Conservation (phyloP, 2,888 invertebrate genomes). For the Polydesmus complanatus region DNA sequence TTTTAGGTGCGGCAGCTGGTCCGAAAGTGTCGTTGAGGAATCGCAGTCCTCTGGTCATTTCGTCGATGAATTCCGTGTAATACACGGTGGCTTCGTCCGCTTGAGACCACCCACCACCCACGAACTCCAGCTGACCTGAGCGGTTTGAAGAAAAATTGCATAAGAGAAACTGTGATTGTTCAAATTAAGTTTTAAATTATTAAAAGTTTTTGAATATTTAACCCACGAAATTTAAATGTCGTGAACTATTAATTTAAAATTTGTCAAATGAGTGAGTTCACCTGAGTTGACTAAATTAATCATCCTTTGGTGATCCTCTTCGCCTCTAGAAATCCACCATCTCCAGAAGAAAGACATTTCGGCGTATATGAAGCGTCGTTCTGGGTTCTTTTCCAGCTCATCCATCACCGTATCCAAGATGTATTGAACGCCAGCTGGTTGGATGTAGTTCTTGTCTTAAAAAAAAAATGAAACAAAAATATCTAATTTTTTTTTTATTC, state of each 20-base stretch:
- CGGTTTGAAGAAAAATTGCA: too few species aligned
- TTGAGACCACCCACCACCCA: constrained; percentile 28
- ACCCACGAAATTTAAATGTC: neutral
- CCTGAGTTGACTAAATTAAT: constrained; percentile 46
- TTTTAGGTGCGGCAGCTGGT: constrained; percentile 55
- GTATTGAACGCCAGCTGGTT: constrained; percentile 74
- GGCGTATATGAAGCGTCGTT: constrained; percentile 67
- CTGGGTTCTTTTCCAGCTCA: constrained; percentile 53
- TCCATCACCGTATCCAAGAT: constrained; percentile 74
- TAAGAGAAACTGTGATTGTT: neutral
- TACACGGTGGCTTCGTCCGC: constrained; percentile 28
- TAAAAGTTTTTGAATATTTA: too few species aligned
- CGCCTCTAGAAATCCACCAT: constrained; percentile 62
- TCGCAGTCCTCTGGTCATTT: constrained; percentile 55
- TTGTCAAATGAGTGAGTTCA: constrained; percentile 20
- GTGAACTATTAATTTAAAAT: neutral
- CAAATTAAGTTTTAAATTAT: too few species aligned
- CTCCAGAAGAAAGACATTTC: constrained; percentile 78
- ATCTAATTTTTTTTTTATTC: too few species aligned
- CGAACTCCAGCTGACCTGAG: constrained; percentile 26
- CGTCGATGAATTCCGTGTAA: constrained; percentile 52
- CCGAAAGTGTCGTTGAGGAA: constrained; percentile 52
- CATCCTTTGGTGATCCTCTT: constrained; percentile 44
- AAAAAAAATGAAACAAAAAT: too few species aligned
- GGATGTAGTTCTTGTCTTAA: constrained; percentile 42